Conservation (phyloP, 2,113 vertebrate species). For the Poecilia latipinna region DNA sequence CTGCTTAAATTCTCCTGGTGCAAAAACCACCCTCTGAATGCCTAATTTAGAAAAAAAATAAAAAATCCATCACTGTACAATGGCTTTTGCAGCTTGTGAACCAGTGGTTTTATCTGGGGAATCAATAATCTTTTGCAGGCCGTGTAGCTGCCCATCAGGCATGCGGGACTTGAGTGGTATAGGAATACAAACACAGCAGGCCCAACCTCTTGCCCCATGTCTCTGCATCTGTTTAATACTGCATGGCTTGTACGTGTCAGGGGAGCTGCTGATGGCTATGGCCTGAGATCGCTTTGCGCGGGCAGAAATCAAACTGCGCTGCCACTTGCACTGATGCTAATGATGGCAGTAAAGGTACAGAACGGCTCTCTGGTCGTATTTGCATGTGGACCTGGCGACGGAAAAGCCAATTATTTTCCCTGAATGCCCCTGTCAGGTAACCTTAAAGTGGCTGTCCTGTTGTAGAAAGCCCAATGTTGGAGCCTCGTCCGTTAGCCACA, state of each 20-base stretch:
- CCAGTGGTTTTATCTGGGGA: slow-evolving; percentile 54
- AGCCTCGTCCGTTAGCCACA: slow-evolving; percentile 79
- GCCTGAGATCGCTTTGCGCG: slow-evolving; percentile 51
- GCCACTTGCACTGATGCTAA: slow-evolving; percentile 70
- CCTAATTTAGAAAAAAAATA: slow-evolving; percentile 67
- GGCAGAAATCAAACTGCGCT: slow-evolving; percentile 72
- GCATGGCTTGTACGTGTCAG: slow-evolving; percentile 49
- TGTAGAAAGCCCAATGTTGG: slow-evolving; percentile 67
- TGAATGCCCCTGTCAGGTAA: slow-evolving; percentile 81
- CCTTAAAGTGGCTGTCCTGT: slow-evolving; percentile 78
- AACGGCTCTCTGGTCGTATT: slow-evolving; percentile 64
- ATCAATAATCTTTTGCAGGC: slow-evolving; percentile 61
- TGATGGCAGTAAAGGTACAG: slow-evolving; percentile 56
- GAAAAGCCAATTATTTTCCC: slow-evolving; percentile 83
- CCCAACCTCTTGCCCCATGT: slow-evolving; percentile 28
- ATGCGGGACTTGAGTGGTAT: slow-evolving; percentile 41
- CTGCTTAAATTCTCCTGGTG: slow-evolving; percentile 51
- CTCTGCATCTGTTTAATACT: slow-evolving; percentile 55
- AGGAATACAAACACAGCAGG: slow-evolving; percentile 52
- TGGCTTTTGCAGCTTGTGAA: slow-evolving; percentile 51
- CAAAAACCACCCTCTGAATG: slow-evolving; percentile 56
- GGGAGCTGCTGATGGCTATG: slow-evolving; percentile 50
- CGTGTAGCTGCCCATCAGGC: slow-evolving; percentile 44
- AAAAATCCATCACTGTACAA: slow-evolving; percentile 68
- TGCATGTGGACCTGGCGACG: slow-evolving; percentile 72